These are phyloP conservation scores for Rhinatrema bivittatum DNA, from an alignment of 2,797 vertebrate species.

Conservation along the genomic window DNA sequence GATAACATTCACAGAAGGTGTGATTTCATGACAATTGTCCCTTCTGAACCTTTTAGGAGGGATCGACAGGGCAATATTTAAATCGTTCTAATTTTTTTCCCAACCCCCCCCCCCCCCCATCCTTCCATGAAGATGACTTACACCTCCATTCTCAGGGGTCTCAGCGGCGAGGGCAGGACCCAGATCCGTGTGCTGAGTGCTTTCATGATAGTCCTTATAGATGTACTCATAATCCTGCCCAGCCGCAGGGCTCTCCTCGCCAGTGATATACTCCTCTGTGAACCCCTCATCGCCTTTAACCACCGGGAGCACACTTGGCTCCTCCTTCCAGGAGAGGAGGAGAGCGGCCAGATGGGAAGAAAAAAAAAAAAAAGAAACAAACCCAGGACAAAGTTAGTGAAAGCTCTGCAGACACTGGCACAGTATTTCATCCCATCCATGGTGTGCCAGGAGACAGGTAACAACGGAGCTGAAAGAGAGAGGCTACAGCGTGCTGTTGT, in stretches of 20 bases:
- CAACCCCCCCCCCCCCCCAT: no score
- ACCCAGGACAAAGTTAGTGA: no score
- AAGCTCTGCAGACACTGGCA: no score
- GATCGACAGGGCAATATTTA: no score
- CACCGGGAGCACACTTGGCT: slow-evolving; percentile 23
- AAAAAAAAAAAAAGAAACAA: not conserved
- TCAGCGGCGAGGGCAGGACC: slow-evolving; percentile 79
- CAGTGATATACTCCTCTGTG: slow-evolving; percentile 62
- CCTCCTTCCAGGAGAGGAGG: slow-evolving; percentile 36
- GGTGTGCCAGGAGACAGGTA: no score
- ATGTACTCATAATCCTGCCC: slow-evolving; percentile 73
- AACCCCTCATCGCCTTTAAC: slow-evolving; percentile 39
- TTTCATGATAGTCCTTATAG: slow-evolving; percentile 74
- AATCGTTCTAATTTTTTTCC: not conserved
- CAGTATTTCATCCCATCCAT: no score
- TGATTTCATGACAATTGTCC: no score
- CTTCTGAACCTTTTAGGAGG: no score
- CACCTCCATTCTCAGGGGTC: slow-evolving; percentile 71
- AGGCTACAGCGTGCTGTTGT: no score
- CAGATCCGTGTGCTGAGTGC: slow-evolving; percentile 46
- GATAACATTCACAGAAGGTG: no score
- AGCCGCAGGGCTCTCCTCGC: slow-evolving; percentile 35
- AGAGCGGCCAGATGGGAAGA: not conserved
- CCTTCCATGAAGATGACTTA: no score
- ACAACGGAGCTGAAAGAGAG: no score